Conservation (phyloP, 2,113 vertebrate species). For the Eulacestoma nigropectus region DNA sequence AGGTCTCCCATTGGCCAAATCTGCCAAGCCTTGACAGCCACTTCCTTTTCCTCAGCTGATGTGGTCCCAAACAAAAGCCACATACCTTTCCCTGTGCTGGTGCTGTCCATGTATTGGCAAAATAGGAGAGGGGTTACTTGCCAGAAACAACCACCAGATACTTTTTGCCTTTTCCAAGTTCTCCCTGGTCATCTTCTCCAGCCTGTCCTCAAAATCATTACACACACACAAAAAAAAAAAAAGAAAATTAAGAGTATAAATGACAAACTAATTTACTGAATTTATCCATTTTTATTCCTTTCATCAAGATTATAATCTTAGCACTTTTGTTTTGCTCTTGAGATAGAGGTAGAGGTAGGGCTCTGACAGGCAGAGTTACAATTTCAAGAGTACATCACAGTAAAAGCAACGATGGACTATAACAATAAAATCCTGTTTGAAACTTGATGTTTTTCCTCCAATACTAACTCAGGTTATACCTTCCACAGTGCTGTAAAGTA, state of each 20-base stretch:
- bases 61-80: neutral
- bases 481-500: rapidly evolving
- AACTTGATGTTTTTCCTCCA: rapidly evolving
- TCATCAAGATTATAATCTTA: rapidly evolving
- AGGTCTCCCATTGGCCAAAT: rapidly evolving
- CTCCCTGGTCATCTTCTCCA: rapidly evolving
- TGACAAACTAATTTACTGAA: rapidly evolving
- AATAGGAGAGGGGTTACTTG: rapidly evolving
- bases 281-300: neutral
- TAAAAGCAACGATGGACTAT: rapidly evolving
- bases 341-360: neutral
- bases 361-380: rapidly evolving
- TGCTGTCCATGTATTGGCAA: rapidly evolving
- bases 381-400: too few species aligned
- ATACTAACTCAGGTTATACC: rapidly evolving
- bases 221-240: neutral
- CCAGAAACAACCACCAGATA: rapidly evolving
- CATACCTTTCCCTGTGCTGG: rapidly evolving
- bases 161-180: neutral
- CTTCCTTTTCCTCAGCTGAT: neutral
- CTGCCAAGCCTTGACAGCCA: rapidly evolving
- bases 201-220: neutral
- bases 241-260: neutral
- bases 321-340: rapidly evolving
- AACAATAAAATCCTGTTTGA: neutral